phyloP scores from a whole-genome alignment of 2,888 invertebrate species.

The Dolichomitus sp. region DNA sequence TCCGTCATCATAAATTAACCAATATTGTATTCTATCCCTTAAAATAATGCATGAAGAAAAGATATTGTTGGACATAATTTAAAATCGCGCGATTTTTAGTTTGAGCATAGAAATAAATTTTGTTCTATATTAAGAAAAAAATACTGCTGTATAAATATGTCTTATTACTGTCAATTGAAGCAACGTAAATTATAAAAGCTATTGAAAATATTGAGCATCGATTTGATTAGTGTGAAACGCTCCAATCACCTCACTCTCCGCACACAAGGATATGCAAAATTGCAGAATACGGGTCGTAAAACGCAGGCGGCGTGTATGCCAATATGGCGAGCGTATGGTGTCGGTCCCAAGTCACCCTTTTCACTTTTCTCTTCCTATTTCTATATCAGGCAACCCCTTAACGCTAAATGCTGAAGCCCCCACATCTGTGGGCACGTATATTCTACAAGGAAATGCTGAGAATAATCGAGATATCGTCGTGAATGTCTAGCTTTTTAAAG shows the following conservation, averaged over 20 bases:
- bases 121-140: not conserved
- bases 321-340: conserved; percentile 79
- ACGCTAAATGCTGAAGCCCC: conserved; percentile 68
- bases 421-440: conserved; percentile 29
- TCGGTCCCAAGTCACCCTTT: conserved; percentile 35
- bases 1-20: too few relatives aligned
- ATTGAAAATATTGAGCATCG: not conserved
- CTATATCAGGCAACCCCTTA: conserved; percentile 56
- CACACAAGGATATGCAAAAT: conserved; percentile 80
- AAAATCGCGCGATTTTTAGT: too few relatives aligned
- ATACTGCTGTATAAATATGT: not conserved
- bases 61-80: too few relatives aligned
- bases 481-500: conserved; percentile 56
- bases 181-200: not conserved
- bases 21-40: too few relatives aligned
- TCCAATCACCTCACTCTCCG: not conserved
- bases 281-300: conserved; percentile 84
- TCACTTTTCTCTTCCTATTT: conserved; percentile 45
- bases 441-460: conserved; percentile 51
- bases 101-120: not conserved
- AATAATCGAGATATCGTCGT: conserved; percentile 79
- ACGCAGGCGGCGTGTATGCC: conserved; percentile 83
- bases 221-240: not conserved
- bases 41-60: too few relatives aligned
- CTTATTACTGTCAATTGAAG: not conserved